Base-by-base conservation (phyloP, 2,888 invertebrate species). In the Criorhina ranunculi region DNA sequence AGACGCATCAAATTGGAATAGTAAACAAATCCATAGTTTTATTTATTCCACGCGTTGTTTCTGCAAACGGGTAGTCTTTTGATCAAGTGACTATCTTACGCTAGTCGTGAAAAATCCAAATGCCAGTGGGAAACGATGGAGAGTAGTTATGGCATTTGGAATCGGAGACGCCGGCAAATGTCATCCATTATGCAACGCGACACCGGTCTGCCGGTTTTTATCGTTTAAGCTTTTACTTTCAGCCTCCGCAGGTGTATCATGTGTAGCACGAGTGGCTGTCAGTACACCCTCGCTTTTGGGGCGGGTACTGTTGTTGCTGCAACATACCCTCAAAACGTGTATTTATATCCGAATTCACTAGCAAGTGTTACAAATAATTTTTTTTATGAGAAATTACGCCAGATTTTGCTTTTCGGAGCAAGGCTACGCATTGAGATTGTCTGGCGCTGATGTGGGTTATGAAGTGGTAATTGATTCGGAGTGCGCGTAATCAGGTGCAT, bases 161-260 rank as follows among this genome's bases (percentile, higher is more conserved):
- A 78, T n/a, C 57, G 42, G 49, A 82, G 40, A 78, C 42, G 59
- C 31, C 64, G 33, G 29, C 37, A 81, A 77, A 82, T 73, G 73
- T 73, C 79, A 83, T 79, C 57, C 35, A 57, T 79, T 83, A 83
- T 83, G 83, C 83, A 83, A 83, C 42, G n/a, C 35, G 55, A 69
- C 53, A 73, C 72, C 60, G 62, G 60, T 72, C 33, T 24, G 24
- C 24, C 24, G 24, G 46, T 37, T 35, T 55, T 40, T 62, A 53
- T 33, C 29, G 51, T 49, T 33, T 1, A 62, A 57, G 73, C 69
- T 79, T 75, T 83, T 79, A 79, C 79, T 79, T 83, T 75, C 69
- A 83, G 35, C 79, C 83, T 83, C 79, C 57, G 69, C 83, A 75
- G 73, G 79, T 75, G 69, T 60, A 83, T 79, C 73, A 37, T 73